These are phyloP conservation scores for Falco punctatus DNA, from an alignment of 2,113 vertebrate species.

Conservation along the genomic window DNA sequence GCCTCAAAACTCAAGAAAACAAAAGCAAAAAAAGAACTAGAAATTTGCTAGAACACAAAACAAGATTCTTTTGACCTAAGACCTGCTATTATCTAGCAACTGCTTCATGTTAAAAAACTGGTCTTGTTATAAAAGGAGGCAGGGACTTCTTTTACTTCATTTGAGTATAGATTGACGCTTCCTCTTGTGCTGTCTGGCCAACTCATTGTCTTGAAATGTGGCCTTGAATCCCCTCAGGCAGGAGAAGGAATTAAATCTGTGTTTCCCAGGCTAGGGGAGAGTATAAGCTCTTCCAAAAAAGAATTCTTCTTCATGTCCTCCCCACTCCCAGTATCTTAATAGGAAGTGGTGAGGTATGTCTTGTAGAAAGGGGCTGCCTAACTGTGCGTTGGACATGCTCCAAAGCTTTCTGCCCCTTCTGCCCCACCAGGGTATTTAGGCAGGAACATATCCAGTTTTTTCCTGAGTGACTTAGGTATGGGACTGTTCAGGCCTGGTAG, in stretches of 20 bases:
- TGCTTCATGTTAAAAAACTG: background rate
- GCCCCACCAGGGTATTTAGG: background rate
- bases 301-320: background rate
- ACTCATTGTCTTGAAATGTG: background rate
- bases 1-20: background rate
- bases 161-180: background rate
- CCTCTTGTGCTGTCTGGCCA: background rate
- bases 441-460: background rate
- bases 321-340: background rate
- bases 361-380: background rate
- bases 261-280: background rate
- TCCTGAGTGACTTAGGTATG: background rate
- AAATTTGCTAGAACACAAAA: background rate
- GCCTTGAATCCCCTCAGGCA: background rate
- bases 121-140: background rate
- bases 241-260: background rate
- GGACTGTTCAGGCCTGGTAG: background rate
- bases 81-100: background rate
- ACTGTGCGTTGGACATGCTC: rapidly evolving
- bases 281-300: background rate
- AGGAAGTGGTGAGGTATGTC: background rate
- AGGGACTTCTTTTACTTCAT: background rate
- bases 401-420: background rate
- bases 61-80: background rate
- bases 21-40: background rate